Evolutionary conservation across 1,140 invertebrate genomes (phyloP), one percentile per base, ranked within the genome.

Genomic region (Hylaeus anthracinus): DNA sequence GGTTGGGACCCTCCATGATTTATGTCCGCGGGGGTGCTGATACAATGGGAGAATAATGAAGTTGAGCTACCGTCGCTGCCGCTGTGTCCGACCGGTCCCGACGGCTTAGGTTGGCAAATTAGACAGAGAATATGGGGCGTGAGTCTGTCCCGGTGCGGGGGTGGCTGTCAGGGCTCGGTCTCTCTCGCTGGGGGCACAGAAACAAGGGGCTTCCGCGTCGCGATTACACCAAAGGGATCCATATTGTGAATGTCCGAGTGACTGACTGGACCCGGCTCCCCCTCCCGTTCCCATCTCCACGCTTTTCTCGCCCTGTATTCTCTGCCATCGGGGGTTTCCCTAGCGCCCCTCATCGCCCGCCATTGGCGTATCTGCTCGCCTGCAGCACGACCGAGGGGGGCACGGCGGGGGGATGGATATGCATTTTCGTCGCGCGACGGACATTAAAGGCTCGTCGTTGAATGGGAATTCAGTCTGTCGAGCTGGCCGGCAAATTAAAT

Each of bases 11-110:
- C 86, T 83, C 72, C 85, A 89, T 90, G 89, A 90, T 90, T 90
- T 90, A 90, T 90, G 84, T 90, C 83, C 83, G 82, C 81, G 74
- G 87, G 87, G 88, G 88, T 85, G 86, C 87, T 86, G 84, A 88
- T 86, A 89, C 87, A 90, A 90, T 90, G 88, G 88, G 72, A 89
- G 87, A 89, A 90, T 90, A 90, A 90, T 89, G 88, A 90, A 89
- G 89, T 89, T 85, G 86, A 78, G 80, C 82, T 63, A 84, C 79
- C 78, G 71, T 83, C 70, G 79, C 72, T 63, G 79, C 74, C 66
- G 83, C 72, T 86, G 82, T 85, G 81, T 84, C 87, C 83, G 82
- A 72, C 72, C 77, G 72, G 86, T 88, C 86, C 74, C 86, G 82
- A 83, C 82, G 87, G 88, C 78, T 83, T 85, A 87, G 87, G 66